Base-by-base conservation (phyloP, 1,140 invertebrate genomes). In the Pseudomyrmex gracilis region DNA sequence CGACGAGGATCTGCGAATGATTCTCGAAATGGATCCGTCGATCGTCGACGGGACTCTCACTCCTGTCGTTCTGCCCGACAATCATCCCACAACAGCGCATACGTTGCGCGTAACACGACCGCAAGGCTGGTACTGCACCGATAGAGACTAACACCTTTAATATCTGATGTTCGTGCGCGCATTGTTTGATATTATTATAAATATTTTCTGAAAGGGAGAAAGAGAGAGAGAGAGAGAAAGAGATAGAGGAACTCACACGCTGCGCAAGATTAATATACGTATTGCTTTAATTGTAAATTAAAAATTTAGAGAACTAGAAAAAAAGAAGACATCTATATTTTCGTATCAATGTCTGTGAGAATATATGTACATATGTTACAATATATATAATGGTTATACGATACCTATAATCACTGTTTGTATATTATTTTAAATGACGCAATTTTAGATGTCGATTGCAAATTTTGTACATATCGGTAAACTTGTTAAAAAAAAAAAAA, bases 21-120 rank as follows among this genome's bases (percentile, higher is more conserved):
- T 95, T 67, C 92, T 96, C 51, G 95, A 96, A 88, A 95, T 95
- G 95, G 95, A 96, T 91, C 95, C 95, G 45, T 95, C 94, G 83
- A 95, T 96, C 90, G 94, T 95, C 43, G 95, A 96, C 93, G 92
- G 92, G 9, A 87, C 80, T 43, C 90, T 87, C 67, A 34, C 71
- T 49, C 82, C 83, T 70, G 34, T 73, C 51, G 90, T 95, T 89
- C 90, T 90, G 90, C 73, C 67, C 73, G 68, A 63, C 71, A 87
- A 78, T 78, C 73, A 22, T 49, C 71, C 49, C 78, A 55, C 82
- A 74, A 60, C 87, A 24, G 93, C 89, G n/a, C 89, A 87, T 1
- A 89, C 92, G 53, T 86, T 88, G 61, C 89, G 91, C 34, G 84
- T 83, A 60, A 91, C 90, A 83, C 92, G 89, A 89, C 92, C 90